Evolutionary conservation across 2,797 vertebrate genomes (phyloP).

Genomic region (Gymnocypris eckloni): DNA sequence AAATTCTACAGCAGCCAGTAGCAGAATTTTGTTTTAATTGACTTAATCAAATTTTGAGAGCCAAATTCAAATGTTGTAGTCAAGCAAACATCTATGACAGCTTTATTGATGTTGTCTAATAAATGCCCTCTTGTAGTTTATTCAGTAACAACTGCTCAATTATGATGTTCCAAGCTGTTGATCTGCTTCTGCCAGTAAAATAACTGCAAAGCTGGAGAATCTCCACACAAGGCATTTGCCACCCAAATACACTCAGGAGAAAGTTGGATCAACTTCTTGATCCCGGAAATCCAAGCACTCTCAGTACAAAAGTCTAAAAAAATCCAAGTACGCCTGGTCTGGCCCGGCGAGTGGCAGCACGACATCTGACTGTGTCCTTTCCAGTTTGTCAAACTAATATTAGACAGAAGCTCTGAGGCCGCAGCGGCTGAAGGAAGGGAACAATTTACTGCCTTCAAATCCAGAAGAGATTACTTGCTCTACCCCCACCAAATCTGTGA

Average conservation of each 20-base stretch:
- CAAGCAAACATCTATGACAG: neutral
- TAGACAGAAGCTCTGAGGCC: conserved; percentile 54
- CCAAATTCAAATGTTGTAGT: neutral
- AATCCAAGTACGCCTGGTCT: conserved; percentile 20
- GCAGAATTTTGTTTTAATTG: neutral
- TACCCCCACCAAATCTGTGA: conserved; percentile 59
- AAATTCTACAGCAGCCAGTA: neutral
- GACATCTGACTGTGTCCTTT: conserved; percentile 43
- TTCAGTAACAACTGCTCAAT: neutral
- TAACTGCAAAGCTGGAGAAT: neutral
- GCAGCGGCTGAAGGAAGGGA: conserved; percentile 40
- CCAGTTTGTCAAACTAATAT: conserved; percentile 55
- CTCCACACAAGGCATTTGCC: conserved; percentile 25
- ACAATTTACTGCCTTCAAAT: conserved; percentile 65
- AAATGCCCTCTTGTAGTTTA: neutral
- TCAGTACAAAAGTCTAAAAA: conserved; percentile 43
- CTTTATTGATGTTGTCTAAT: neutral
- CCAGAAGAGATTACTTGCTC: conserved; percentile 57
- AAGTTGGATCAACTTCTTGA: conserved; percentile 26
- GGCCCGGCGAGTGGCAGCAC: neutral
- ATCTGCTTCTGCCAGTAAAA: conserved; percentile 2
- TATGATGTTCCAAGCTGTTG: conserved; percentile 3
- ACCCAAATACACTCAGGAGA: conserved; percentile 10
- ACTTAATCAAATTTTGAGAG: neutral
- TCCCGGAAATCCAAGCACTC: conserved; percentile 17